These are phyloP conservation scores for Setipinna tenuifilis DNA, from an alignment of 2,797 vertebrate species.

Conservation along the genomic window DNA sequence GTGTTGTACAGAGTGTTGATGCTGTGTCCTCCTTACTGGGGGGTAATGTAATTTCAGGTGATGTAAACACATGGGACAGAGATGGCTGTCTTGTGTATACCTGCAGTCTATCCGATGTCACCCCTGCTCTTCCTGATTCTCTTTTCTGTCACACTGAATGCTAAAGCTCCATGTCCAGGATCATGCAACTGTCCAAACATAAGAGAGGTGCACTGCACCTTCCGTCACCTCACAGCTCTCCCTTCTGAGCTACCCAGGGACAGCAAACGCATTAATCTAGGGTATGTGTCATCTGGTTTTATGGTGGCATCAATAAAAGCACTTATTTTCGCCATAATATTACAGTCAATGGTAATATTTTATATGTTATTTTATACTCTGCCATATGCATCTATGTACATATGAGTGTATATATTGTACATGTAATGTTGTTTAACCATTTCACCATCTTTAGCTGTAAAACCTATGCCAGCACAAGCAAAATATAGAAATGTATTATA, in stretches of 20 bases:
- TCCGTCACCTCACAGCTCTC: slow-evolving; percentile 59
- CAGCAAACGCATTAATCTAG: slow-evolving; percentile 62
- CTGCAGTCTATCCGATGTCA: slow-evolving; percentile 48
- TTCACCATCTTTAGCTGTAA: too few relatives aligned
- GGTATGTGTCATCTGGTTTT: slow-evolving; percentile 46
- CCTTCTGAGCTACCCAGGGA: slow-evolving; percentile 60
- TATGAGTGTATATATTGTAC: too few relatives aligned
- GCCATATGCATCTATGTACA: too few relatives aligned
- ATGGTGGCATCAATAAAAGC: too few relatives aligned
- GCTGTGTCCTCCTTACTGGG: background rate
- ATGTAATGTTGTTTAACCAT: too few relatives aligned
- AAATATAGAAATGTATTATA: too few relatives aligned
- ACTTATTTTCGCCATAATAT: too few relatives aligned
- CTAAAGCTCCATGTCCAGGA: slow-evolving; percentile 46
- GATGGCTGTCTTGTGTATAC: slow-evolving; percentile 56
- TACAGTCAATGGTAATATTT: too few relatives aligned
- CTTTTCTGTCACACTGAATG: slow-evolving; percentile 36
- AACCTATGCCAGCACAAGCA: too few relatives aligned
- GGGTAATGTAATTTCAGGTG: slow-evolving; percentile 29
- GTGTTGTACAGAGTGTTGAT: background rate
- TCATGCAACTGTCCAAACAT: slow-evolving; percentile 61
- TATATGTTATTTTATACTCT: too few relatives aligned
- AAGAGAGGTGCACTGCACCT: slow-evolving; percentile 67
- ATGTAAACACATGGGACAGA: slow-evolving; percentile 58
- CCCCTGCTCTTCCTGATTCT: slow-evolving; percentile 50